A percentile compares a stretch with the other conserved stretches of the same genome.
Conservation (phyloP, 2,113 vertebrate species). For the Connochaetes taurinus region DNA sequence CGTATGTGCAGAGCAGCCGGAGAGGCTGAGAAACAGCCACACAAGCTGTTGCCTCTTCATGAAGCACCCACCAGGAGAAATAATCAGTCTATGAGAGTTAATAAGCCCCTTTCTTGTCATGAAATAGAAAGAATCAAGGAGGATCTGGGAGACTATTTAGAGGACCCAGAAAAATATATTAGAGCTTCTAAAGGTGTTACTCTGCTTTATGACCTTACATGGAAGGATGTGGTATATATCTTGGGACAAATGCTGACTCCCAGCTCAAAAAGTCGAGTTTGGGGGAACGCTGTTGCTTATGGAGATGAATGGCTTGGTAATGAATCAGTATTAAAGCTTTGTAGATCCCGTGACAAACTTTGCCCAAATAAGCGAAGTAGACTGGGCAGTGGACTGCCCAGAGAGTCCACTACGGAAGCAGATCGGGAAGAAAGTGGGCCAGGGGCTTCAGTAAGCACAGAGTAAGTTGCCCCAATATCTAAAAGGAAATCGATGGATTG, state of each 20-base stretch:
- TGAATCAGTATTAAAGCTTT: neutral
- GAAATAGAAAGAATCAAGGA: neutral
- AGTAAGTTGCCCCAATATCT: neutral
- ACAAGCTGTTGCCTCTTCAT: neutral
- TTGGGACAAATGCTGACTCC: neutral
- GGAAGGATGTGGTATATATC: neutral
- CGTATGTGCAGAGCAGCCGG: neutral
- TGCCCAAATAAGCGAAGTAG: neutral
- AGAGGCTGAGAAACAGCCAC: neutral
- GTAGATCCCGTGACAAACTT: neutral
- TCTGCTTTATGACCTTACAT: neutral
- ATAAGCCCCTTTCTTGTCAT: neutral
- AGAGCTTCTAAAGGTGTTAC: neutral
- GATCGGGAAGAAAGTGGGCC: neutral
- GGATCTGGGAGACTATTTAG: neutral
- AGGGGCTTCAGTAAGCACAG: neutral
- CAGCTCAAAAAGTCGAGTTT: neutral
- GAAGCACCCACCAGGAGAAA: neutral
- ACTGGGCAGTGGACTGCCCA: neutral
- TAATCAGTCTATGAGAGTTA: neutral
- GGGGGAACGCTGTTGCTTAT: neutral
- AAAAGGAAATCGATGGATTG: neutral
- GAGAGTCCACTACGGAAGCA: neutral
- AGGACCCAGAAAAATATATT: neutral
- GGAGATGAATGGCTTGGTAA: neutral